phyloP scores from a whole-genome alignment of 2,888 invertebrate species.

The Camponotus fellah region DNA sequence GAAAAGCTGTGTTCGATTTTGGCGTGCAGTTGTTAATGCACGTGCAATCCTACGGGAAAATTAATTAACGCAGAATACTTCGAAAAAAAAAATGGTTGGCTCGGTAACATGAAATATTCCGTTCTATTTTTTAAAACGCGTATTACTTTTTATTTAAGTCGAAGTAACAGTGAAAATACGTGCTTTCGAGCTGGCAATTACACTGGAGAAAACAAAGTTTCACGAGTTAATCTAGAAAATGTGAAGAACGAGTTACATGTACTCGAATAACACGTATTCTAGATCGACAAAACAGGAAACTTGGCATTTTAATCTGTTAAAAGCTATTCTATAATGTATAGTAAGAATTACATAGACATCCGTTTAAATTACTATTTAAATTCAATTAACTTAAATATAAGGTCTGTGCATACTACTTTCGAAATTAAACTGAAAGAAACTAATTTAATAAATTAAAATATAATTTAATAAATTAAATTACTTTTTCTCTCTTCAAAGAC shows the following conservation, averaged over 20 bases:
- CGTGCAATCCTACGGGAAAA: neutral
- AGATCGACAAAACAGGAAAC: neutral
- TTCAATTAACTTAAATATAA: neutral
- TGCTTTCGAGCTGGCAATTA: neutral
- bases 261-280: neutral
- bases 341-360: neutral
- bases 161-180: neutral
- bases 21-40: neutral
- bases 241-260: neutral
- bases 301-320: neutral
- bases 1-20: constrained; percentile 11
- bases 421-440: neutral
- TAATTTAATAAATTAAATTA: neutral
- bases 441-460: neutral
- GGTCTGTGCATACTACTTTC: neutral
- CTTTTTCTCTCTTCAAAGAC: neutral
- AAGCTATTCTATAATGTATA: neutral
- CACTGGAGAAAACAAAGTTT: neutral
- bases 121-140: constrained; percentile 12
- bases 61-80: constrained; percentile 16
- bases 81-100: neutral
- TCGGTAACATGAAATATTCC: neutral
- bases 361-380: constrained; percentile 17
- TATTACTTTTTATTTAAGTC: constrained; percentile 7
- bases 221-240: neutral